phyloP scores from a whole-genome alignment of 30 jellyfish, hydroid and myxozoan genomes.

The Turritopsis dohrnii region DNA sequence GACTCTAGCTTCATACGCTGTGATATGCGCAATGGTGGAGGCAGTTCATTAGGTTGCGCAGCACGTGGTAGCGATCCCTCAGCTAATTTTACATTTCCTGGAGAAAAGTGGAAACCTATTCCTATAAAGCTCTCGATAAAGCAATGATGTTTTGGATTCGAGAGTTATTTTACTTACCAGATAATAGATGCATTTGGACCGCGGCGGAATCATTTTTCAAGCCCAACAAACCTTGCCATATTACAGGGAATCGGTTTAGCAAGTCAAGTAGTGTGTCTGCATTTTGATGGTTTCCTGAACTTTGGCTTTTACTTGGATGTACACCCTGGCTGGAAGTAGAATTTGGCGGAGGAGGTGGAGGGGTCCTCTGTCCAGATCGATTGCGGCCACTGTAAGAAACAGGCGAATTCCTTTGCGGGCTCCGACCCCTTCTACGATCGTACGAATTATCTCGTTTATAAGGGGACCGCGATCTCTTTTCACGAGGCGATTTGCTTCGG shows the following conservation, averaged over 20 bases:
- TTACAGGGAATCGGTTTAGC: constrained; percentile 88
- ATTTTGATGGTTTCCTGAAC: constrained; percentile 45
- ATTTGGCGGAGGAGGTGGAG: constrained; percentile 72
- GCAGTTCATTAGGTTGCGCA: constrained; percentile 92
- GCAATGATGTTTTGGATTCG: too few species aligned
- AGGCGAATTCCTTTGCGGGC: constrained; percentile 21
- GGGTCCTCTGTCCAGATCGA: constrained; percentile 29
- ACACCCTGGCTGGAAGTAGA: constrained; percentile 14
- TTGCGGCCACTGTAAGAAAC: background rate
- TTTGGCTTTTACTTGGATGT: background rate
- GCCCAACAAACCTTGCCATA: constrained; percentile 98
- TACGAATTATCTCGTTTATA: constrained; percentile 33
- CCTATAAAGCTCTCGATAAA: too few species aligned
- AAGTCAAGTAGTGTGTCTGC: constrained; percentile 87
- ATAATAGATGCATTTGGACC: constrained; percentile 90
- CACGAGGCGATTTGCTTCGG: constrained; percentile 5
- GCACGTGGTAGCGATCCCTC: constrained; percentile 93
- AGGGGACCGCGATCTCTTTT: constrained; percentile 5
- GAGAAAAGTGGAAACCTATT: too few species aligned
- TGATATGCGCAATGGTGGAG: constrained; percentile 89
- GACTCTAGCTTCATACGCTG: constrained; percentile 92
- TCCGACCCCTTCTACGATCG: constrained; percentile 26
- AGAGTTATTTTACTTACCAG: too few species aligned
- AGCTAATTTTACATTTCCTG: constrained; percentile 82
- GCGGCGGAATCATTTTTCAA: constrained; percentile 97